A percentile compares a stretch with the other conserved stretches of the same genome.
phyloP scores from a whole-genome alignment of 2,888 invertebrate genomes.

The Drosophila buzzatii region DNA sequence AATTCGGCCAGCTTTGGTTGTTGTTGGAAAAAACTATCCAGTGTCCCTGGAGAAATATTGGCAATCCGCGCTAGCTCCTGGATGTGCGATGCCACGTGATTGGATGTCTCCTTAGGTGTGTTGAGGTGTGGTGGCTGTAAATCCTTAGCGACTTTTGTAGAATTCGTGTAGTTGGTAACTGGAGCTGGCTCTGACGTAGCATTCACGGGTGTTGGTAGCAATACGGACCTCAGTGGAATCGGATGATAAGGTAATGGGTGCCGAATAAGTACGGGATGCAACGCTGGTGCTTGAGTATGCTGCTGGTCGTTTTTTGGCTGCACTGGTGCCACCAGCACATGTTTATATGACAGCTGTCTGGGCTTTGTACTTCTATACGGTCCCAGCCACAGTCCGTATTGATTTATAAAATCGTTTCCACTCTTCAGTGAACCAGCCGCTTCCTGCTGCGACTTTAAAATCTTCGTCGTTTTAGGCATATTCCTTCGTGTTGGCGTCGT shows the following conservation, averaged over 20 bases:
- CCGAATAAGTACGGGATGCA: slow-evolving; percentile 54
- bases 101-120: slow-evolving; percentile 52
- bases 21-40: slow-evolving; percentile 68
- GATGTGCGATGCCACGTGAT: slow-evolving; percentile 61
- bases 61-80: slow-evolving; percentile 65
- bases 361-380: slow-evolving; percentile 19
- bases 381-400: slow-evolving; percentile 67
- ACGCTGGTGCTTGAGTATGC: background rate
- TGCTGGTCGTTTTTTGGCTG: background rate
- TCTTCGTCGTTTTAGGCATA: slow-evolving; percentile 19
- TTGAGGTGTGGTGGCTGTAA: slow-evolving; percentile 66
- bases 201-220: background rate
- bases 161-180: slow-evolving; percentile 3
- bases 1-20: slow-evolving; percentile 77
- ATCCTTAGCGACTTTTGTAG: background rate
- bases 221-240: slow-evolving; percentile 67
- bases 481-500: slow-evolving; percentile 11
- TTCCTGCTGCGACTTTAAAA: slow-evolving; percentile 2
- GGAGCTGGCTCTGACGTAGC: background rate
- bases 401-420: slow-evolving; percentile 64
- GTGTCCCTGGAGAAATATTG: slow-evolving; percentile 61
- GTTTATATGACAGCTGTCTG: slow-evolving; percentile 27
- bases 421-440: slow-evolving; percentile 60
- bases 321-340: slow-evolving; percentile 38
- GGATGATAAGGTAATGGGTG: slow-evolving; percentile 77